A percentile compares a stretch with the other conserved stretches of the same genome.
These are phyloP conservation scores for Cinara cedri DNA, from an alignment of 2,888 invertebrate genomes.

Conservation along the genomic window DNA sequence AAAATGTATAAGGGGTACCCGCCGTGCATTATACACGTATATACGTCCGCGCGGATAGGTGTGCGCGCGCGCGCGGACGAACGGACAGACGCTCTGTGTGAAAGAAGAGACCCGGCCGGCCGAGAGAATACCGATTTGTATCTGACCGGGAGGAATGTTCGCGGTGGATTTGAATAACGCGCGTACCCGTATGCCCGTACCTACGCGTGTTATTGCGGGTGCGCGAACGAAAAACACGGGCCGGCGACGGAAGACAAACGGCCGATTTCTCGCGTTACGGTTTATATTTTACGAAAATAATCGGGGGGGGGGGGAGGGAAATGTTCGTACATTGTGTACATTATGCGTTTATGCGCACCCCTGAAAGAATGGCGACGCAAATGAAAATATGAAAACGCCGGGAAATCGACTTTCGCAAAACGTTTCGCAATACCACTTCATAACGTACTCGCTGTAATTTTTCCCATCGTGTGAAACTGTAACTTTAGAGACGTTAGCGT, in stretches of 20 bases:
- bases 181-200: not conserved
- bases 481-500: too few relatives aligned
- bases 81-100: constrained; percentile 30
- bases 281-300: too few relatives aligned
- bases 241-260: constrained; percentile 29
- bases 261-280: constrained; percentile 28
- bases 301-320: too few relatives aligned
- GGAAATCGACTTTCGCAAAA: too few relatives aligned
- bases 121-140: constrained; percentile 52
- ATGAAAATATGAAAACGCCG: not conserved
- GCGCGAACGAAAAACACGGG: not conserved
- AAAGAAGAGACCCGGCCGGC: constrained; percentile 45
- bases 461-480: too few relatives aligned
- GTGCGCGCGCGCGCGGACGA: constrained; percentile 27
- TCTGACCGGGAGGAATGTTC: constrained; percentile 44
- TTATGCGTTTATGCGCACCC: too few relatives aligned
- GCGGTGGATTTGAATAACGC: constrained; percentile 53
- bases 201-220: too few relatives aligned
- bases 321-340: too few relatives aligned
- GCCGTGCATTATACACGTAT: too few relatives aligned
- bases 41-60: not conserved
- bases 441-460: too few relatives aligned
- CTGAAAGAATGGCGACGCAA: constrained; percentile 10
- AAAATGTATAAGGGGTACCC: not conserved
- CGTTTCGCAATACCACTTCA: too few relatives aligned